phyloP scores from a whole-genome alignment of 2,888 invertebrate genomes.

The Ptychoptera albimana region DNA sequence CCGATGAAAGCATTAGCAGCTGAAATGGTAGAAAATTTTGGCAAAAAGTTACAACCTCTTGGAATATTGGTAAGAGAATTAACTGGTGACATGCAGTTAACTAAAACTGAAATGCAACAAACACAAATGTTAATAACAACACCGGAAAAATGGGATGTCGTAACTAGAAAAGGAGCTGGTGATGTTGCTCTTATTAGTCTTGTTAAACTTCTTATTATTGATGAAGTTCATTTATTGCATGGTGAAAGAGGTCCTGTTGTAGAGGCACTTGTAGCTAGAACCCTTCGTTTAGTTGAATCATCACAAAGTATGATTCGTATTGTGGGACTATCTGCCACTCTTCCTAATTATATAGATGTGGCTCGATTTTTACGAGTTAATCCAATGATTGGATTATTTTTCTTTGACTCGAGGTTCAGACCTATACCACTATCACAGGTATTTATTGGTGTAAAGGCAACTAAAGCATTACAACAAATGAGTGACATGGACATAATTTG shows the following conservation, averaged over 20 bases:
- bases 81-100: conserved; percentile 96
- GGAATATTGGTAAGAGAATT: conserved; percentile 81
- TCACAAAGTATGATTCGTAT: conserved; percentile 92
- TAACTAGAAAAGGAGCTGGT: conserved; percentile 85
- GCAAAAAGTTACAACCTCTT: conserved; percentile 53
- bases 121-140: conserved; percentile 98
- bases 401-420: conserved; percentile 84
- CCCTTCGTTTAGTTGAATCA: conserved; percentile 79
- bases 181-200: conserved; percentile 80
- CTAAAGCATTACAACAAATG: conserved; percentile 41
- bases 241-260: conserved; percentile 96
- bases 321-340: conserved; percentile 89
- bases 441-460: conserved; percentile 73
- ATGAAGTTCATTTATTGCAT: conserved; percentile 93
- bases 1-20: conserved; percentile 99
- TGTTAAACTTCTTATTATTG: conserved; percentile 86
- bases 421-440: conserved; percentile 89
- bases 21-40: conserved; percentile 95
- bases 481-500: conserved; percentile 81
- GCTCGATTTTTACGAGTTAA: conserved; percentile 89
- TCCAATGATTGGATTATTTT: conserved; percentile 79
- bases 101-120: conserved; percentile 81
- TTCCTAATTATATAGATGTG: conserved; percentile 96
- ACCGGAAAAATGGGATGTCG: conserved; percentile 99
- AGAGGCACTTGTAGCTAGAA: conserved; percentile 91